These are phyloP conservation scores for Danio kyathit DNA, from an alignment of 2,797 vertebrate species.

Conservation along the genomic window DNA sequence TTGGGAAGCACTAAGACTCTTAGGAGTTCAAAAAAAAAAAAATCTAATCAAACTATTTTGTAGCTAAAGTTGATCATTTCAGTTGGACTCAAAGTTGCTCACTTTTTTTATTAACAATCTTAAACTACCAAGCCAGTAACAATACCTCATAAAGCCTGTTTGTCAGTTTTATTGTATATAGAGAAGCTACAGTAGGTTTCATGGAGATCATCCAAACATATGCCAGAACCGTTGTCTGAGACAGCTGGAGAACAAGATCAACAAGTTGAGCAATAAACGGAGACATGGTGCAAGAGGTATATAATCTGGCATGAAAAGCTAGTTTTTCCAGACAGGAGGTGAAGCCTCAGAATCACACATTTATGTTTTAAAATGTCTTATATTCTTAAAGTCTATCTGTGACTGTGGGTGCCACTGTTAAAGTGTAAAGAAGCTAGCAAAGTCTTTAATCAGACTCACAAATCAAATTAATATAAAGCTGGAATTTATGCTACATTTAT, in stretches of 20 bases:
- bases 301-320: slow-evolving; percentile 15
- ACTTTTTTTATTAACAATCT: not conserved
- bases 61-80: not conserved
- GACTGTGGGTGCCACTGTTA: not conserved
- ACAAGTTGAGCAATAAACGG: slow-evolving; percentile 18
- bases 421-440: not conserved
- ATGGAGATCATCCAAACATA: slow-evolving; percentile 3
- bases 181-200: not conserved
- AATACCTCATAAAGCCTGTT: not conserved
- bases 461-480: not conserved
- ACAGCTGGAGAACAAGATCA: slow-evolving; percentile 13
- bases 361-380: slow-evolving; percentile 14
- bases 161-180: not conserved
- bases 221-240: slow-evolving; percentile 11
- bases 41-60: not conserved
- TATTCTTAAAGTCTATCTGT: not conserved
- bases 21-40: not conserved
- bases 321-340: slow-evolving; percentile 6
- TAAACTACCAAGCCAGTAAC: not conserved
- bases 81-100: not conserved
- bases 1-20: not conserved
- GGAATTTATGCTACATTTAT: not conserved
- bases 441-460: not conserved
- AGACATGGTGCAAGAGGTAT: not conserved
- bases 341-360: not conserved